Percentiles rank a stretch among this genome's conserved stretches.
Evolutionary conservation across 2,113 vertebrate genomes (phyloP).

Genomic region (Phaethornis superciliosus): DNA sequence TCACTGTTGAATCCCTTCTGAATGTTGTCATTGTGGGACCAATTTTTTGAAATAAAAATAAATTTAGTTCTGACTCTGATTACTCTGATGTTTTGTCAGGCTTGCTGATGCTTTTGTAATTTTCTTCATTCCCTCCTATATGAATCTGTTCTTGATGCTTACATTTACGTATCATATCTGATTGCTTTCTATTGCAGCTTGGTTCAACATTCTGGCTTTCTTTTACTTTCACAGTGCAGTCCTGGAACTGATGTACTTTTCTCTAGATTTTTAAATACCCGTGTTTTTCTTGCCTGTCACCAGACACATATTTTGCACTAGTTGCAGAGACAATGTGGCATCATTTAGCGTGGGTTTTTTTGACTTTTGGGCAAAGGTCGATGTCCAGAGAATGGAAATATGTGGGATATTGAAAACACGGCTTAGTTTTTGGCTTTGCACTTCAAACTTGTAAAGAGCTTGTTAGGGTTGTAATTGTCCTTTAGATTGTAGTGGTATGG

Average conservation of each 20-base stretch:
- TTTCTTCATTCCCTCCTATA: not conserved
- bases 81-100: not conserved
- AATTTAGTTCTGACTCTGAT: not conserved
- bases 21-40: not conserved
- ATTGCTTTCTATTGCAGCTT: not conserved
- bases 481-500: not conserved
- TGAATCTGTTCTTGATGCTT: not conserved
- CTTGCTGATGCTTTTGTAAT: not conserved
- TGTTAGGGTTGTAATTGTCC: not conserved
- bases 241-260: not conserved
- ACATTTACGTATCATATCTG: not conserved
- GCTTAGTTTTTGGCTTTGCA: constrained; percentile 10
- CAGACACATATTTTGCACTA: not conserved
- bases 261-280: not conserved
- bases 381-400: constrained; percentile 9
- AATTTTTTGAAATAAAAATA: not conserved
- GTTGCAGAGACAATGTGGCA: not conserved
- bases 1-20: not conserved
- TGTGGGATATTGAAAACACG: not conserved
- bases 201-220: not conserved
- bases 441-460: not conserved
- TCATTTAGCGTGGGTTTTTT: not conserved
- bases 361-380: not conserved
- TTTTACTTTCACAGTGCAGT: not conserved
- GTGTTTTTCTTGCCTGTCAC: not conserved